phyloP scores from a whole-genome alignment of 2,113 vertebrate species.

The Calypte anna region DNA sequence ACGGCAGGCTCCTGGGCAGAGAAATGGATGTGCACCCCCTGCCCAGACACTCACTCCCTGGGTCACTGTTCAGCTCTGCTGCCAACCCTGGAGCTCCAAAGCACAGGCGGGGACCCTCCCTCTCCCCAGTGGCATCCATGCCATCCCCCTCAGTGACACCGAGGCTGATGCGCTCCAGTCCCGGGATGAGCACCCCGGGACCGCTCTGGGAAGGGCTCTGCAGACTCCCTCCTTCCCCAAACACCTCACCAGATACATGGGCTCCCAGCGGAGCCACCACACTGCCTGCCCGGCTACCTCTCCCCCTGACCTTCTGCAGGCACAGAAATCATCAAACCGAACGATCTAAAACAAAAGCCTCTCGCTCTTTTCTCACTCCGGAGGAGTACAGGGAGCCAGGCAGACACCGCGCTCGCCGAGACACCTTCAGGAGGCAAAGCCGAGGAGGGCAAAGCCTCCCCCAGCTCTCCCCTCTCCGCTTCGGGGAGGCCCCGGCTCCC shows the following conservation, averaged over 20 bases:
- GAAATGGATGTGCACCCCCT: no score
- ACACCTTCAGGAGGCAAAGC: background rate
- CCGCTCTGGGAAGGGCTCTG: background rate
- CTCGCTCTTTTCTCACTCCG: background rate
- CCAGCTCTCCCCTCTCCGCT: no score
- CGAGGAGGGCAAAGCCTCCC: background rate
- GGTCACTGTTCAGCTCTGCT: no score
- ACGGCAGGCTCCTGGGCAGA: no score
- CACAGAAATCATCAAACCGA: background rate
- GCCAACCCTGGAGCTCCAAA: no score
- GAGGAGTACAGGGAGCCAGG: background rate
- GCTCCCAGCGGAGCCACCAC: background rate
- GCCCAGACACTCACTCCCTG: background rate
- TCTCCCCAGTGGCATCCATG: rapidly evolving
- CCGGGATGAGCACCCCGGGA: rapidly evolving
- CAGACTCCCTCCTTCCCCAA: background rate
- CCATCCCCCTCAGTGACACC: rapidly evolving
- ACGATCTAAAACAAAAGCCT: background rate
- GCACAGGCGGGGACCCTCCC: no score
- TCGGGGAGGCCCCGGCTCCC: background rate
- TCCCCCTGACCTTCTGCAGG: background rate
- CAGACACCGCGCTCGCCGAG: no score
- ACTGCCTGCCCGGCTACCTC: background rate
- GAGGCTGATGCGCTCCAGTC: rapidly evolving
- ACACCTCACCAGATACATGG: background rate